A percentile compares a stretch with the other conserved stretches of the same genome.
phyloP scores from a whole-genome alignment of 2,113 vertebrate genomes.

The Syngnathus floridae region DNA sequence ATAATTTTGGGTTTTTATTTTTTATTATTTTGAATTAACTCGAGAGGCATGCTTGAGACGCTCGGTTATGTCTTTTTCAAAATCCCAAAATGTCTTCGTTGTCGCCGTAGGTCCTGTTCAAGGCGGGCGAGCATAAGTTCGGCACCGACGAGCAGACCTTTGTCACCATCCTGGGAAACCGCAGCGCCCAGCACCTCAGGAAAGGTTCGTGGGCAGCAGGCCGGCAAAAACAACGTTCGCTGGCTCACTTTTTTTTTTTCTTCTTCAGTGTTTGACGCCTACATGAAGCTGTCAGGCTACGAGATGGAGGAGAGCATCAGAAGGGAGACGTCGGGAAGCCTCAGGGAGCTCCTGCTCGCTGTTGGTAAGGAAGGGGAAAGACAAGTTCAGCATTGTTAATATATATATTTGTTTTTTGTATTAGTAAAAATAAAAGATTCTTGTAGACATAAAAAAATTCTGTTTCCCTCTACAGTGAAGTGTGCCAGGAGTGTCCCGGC shows the following conservation, averaged over 20 bases:
- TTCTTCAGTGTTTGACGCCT: constrained; percentile 79
- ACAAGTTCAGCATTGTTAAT: not conserved
- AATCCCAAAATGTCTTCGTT: not conserved
- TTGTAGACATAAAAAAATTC: not conserved
- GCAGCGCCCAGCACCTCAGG: constrained; percentile 81
- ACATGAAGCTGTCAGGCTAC: constrained; percentile 88
- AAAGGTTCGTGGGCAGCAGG: constrained; percentile 69
- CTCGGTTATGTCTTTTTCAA: not conserved
- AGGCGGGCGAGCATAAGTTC: constrained; percentile 89
- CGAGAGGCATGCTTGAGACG: not conserved
- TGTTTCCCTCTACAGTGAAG: constrained; percentile 72
- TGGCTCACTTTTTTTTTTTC: not conserved
- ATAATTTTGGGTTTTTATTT: too few species aligned
- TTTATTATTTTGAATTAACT: not conserved
- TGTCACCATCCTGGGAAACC: constrained; percentile 88
- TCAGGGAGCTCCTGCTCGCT: constrained; percentile 82
- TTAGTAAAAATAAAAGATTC: not conserved
- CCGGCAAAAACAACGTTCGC: not conserved
- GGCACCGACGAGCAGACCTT: constrained; percentile 92
- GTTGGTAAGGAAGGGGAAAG: constrained; percentile 73
- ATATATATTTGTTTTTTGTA: too few species aligned
- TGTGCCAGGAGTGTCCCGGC: constrained; percentile 82
- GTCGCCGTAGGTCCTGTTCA: constrained; percentile 77
- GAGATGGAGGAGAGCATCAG: constrained; percentile 93
- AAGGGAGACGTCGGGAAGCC: constrained; percentile 85